Base-by-base conservation (phyloP, 2,113 vertebrate genomes). In the Eidolon helvum region DNA sequence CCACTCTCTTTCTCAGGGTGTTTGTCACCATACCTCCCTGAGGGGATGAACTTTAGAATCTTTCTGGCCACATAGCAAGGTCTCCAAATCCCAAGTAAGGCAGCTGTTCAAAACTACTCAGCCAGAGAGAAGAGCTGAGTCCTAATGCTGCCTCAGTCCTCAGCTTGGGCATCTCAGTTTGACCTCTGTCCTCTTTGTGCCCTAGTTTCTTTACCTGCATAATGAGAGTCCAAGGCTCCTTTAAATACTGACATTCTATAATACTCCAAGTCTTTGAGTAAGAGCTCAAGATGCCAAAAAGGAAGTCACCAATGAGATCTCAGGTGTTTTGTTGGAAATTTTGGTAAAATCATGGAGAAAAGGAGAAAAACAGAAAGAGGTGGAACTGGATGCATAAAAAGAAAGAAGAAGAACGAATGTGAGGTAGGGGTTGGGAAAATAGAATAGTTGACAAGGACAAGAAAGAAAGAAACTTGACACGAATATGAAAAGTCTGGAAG, bases 141-240 rank as follows among this genome's bases (percentile, higher is more conserved):
- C 30, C 33, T 43, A 4, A 2, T 11, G 1, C 59, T 45, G 53
- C 4, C 26, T 38, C 30, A 22, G 71, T 12, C 24, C 40, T 55
- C 7, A 7, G 0, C 26, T 24, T 28, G 50, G 40, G 11, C 15
- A 11, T 6, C 43, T 40, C 14, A 1, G 11, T 12, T 5, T 65
- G 45, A 55, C 50, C 63, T 26, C 1, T n/a, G 78, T 16, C 38
- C 40, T 21, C 38, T 53, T 21, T 59, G n/a, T 1, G 2, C 26
- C 16, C 5, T 16, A 16, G 7, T 16, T 33, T 38, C 4, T 26
- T 55, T 22, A 3, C 16, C 33, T 59, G 30, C n/a, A 12, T 30
- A n/a, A n/a, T n/a, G n/a, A n/a, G 5, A 53, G 19, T 50, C 21
- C 12, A 45, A 19, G 9, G 12, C 5, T 2, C 3, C 75, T 96